Percentiles rank a stretch among this genome's conserved stretches.
Evolutionary conservation across 1,140 invertebrate genomes (phyloP).

Genomic region (Vanessa atalanta): DNA sequence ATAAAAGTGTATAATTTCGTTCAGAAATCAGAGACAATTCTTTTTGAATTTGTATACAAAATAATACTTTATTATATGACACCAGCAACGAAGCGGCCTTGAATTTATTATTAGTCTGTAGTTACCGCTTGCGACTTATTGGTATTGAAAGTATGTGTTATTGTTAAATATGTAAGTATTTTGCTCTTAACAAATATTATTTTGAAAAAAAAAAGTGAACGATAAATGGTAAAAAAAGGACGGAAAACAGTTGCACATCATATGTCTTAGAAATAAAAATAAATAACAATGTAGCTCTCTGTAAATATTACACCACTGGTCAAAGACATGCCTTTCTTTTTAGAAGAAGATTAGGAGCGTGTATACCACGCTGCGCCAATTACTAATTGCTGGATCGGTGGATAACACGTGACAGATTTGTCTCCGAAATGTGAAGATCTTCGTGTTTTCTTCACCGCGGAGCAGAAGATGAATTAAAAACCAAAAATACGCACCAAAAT

Average conservation of each 20-base stretch:
- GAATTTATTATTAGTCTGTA: conserved; percentile 36
- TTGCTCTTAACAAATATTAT: not conserved
- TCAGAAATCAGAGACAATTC: conserved; percentile 2
- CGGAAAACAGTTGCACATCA: not conserved
- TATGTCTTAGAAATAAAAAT: too few species aligned
- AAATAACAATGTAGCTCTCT: too few species aligned
- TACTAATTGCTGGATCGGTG: too few species aligned
- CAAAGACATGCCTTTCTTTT: too few species aligned
- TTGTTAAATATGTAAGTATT: conserved; percentile 2
- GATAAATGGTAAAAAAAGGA: not conserved
- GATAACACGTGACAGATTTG: too few species aligned
- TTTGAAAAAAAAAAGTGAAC: too few species aligned
- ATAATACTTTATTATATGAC: conserved; percentile 17
- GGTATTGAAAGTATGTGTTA: conserved; percentile 24
- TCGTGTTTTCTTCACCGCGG: too few species aligned
- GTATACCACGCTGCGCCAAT: too few species aligned
- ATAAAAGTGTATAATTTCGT: conserved; percentile 12
- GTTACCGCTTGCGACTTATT: conserved; percentile 29
- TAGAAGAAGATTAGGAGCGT: too few species aligned
- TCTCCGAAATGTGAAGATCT: too few species aligned
- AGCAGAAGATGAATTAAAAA: too few species aligned
- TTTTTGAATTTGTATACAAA: conserved; percentile 31
- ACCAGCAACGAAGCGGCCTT: conserved; percentile 20
- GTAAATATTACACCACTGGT: too few species aligned
- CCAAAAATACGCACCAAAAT: not conserved